These are phyloP conservation scores for Drosophila algonquin DNA, from an alignment of 2,888 invertebrate genomes.

Conservation along the genomic window DNA sequence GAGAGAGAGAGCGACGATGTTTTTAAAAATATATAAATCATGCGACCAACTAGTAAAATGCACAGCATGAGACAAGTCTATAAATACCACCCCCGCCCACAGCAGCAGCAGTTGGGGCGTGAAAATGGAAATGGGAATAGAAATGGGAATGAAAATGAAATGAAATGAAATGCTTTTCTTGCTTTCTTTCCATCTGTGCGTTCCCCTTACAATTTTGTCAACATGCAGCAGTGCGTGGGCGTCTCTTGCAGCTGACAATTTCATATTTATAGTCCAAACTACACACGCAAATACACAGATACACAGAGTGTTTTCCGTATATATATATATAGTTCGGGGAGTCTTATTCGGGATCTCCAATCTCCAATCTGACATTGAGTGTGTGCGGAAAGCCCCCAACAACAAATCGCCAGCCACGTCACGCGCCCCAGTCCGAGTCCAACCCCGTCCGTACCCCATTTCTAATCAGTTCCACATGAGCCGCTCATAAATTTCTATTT, in stretches of 20 bases:
- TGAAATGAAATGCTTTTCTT: conserved; percentile 36
- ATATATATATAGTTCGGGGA: conserved; percentile 1
- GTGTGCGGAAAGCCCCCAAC: conserved; percentile 48
- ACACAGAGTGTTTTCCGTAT: conserved; percentile 24
- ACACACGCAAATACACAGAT: not conserved
- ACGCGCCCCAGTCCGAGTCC: conserved; percentile 29
- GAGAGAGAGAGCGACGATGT: conserved; percentile 38
- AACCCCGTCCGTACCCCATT: conserved; percentile 32
- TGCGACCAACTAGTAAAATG: conserved; percentile 78
- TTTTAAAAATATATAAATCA: conserved; percentile 83
- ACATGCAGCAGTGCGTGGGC: conserved; percentile 66
- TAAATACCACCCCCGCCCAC: conserved; percentile 69
- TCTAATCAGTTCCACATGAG: conserved; percentile 76
- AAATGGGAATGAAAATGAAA: not conserved
- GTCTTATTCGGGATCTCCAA: conserved; percentile 23
- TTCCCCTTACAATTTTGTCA: conserved; percentile 53
- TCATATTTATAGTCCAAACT: conserved; percentile 65
- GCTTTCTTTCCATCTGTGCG: conserved; percentile 6
- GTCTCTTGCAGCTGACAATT: conserved; percentile 75
- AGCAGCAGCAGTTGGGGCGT: conserved; percentile 54
- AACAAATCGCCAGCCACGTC: conserved; percentile 11
- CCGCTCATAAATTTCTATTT: conserved; percentile 69
- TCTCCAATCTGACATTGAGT: conserved; percentile 20
- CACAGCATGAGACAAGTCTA: conserved; percentile 83
- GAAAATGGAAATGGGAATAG: conserved; percentile 56